A percentile compares a stretch with the other conserved stretches of the same genome.
phyloP scores from a whole-genome alignment of 2,888 invertebrate genomes.

The Heliconius erato region DNA sequence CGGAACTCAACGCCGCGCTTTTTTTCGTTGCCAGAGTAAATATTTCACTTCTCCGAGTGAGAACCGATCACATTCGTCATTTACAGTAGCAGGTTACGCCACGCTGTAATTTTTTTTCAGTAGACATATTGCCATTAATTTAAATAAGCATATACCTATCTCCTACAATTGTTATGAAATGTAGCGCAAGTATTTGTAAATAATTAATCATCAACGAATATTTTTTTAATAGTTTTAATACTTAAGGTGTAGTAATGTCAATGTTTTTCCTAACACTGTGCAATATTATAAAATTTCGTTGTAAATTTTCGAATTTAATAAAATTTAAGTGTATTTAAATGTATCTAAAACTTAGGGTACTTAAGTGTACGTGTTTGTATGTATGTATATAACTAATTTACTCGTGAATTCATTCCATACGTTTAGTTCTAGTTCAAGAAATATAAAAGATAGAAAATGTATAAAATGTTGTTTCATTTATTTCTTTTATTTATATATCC shows the following conservation, averaged over 20 bases:
- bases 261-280: conserved; percentile 60
- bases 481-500: neutral
- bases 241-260: neutral
- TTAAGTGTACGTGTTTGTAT: conserved; percentile 53
- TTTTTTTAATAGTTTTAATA: neutral
- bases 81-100: too few species aligned
- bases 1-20: too few species aligned
- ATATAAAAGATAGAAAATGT: conserved; percentile 57
- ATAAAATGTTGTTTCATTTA: conserved; percentile 46
- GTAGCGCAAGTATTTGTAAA: too few species aligned
- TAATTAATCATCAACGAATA: neutral
- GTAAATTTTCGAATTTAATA: conserved; percentile 82
- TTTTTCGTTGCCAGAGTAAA: too few species aligned
- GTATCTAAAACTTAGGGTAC: conserved; percentile 55
- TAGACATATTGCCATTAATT: too few species aligned
- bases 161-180: too few species aligned
- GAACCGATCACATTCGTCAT: too few species aligned
- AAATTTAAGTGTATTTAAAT: conserved; percentile 54
- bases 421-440: conserved; percentile 58
- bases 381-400: conserved; percentile 40
- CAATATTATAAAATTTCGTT: conserved; percentile 71
- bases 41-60: too few species aligned
- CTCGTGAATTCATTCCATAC: conserved; percentile 53
- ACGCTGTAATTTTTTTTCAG: too few species aligned
- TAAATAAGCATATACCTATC: too few species aligned